phyloP scores from a whole-genome alignment of 1,140 invertebrate genomes.

The Caenorhabditis tropicalis region DNA sequence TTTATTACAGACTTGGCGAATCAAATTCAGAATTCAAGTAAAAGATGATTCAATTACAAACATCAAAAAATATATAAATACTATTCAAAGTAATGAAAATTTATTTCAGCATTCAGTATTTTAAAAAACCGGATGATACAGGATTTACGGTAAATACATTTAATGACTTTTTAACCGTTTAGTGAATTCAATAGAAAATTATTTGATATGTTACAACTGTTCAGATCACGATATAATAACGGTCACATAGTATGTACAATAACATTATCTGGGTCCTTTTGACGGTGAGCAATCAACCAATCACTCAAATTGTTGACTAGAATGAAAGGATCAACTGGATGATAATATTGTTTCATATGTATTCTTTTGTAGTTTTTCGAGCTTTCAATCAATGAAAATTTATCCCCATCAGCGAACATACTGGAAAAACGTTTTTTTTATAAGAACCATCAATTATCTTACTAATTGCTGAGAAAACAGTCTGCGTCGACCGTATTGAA shows the following conservation, averaged over 20 bases:
- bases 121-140: too few relatives aligned
- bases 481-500: background rate
- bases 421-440: background rate
- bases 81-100: too few relatives aligned
- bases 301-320: background rate
- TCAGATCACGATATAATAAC: too few relatives aligned
- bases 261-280: background rate
- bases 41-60: too few relatives aligned
- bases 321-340: background rate
- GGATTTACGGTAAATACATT: too few relatives aligned
- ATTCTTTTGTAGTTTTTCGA: background rate
- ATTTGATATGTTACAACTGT: too few relatives aligned
- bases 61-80: too few relatives aligned
- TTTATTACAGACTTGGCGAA: too few relatives aligned
- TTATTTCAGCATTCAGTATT: too few relatives aligned
- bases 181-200: background rate
- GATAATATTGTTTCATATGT: background rate
- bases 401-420: background rate
- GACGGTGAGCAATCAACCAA: background rate
- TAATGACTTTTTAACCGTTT: too few relatives aligned
- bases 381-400: background rate
- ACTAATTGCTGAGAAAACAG: background rate
- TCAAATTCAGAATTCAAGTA: background rate
- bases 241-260: background rate
- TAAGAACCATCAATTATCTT: background rate